Percentiles rank a stretch among this genome's conserved stretches.
phyloP scores from a whole-genome alignment of 2,113 vertebrate genomes.

The Ictalurus furcatus region DNA sequence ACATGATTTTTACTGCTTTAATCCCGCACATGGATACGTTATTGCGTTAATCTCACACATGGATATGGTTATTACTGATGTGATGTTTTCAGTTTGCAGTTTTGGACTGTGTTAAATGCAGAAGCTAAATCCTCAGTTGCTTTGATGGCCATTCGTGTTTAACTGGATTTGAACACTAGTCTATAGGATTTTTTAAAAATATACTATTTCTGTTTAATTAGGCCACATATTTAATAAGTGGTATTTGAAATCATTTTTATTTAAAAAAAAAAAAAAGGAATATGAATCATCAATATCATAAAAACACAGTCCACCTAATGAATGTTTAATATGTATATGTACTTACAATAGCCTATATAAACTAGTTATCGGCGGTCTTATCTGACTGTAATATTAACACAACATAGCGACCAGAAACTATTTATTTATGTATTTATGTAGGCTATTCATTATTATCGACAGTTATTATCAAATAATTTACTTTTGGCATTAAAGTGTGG shows the following conservation, averaged over 20 bases:
- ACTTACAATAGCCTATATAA: neutral
- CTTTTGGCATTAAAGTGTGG: neutral
- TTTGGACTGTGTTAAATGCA: neutral
- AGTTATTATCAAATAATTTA: neutral
- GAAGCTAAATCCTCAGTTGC: neutral
- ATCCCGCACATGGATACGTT: neutral
- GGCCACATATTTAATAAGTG: no score
- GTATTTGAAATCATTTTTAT: no score
- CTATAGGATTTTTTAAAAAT: no score
- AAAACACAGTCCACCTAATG: neutral
- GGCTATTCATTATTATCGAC: neutral
- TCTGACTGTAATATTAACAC: neutral
- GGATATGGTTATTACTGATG: neutral
- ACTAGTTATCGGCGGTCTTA: neutral
- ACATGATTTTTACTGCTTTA: neutral
- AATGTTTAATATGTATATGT: neutral
- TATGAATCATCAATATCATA: neutral
- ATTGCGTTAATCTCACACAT: neutral
- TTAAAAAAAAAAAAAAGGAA: no score
- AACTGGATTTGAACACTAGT: no score
- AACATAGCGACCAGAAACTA: neutral
- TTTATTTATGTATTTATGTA: neutral
- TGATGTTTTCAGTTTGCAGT: no score
- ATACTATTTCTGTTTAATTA: neutral
- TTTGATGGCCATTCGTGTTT: neutral